Conservation (phyloP, 1,140 invertebrate species). For the Elymnias hypermnestra region DNA sequence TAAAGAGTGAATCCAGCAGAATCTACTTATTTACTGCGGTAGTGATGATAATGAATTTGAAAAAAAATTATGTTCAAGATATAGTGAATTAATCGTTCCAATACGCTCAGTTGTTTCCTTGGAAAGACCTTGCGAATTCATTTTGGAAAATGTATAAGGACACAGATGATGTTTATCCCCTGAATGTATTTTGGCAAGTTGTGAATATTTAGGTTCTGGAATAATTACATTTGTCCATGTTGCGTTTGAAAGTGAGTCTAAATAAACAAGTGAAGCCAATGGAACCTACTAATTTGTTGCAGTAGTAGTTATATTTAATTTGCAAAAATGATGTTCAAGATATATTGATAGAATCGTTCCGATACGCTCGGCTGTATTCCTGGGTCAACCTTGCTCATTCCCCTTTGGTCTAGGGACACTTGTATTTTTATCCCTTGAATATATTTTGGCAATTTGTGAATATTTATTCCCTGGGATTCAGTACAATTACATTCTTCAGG, state of each 20-base stretch:
- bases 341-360: constrained; percentile 41
- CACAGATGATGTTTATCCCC: constrained; percentile 3
- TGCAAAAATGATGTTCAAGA: too few relatives aligned
- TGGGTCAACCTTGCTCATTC: constrained; percentile 26
- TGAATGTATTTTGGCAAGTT: constrained; percentile 3
- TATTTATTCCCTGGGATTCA: constrained; percentile 3
- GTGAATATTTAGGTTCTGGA: constrained; percentile 5
- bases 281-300: too few relatives aligned
- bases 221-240: constrained; percentile 14
- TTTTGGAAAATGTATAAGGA: constrained; percentile 17
- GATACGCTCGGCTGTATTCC: constrained; percentile 35
- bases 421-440: neutral
- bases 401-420: constrained; percentile 16
- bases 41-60: too few relatives aligned
- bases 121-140: constrained; percentile 25
- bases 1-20: too few relatives aligned
- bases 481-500: constrained; percentile 10
- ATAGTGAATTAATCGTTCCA: constrained; percentile 40
- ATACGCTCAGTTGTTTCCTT: constrained; percentile 35
- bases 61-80: too few relatives aligned
- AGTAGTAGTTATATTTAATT: too few relatives aligned
- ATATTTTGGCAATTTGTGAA: constrained; percentile 4
- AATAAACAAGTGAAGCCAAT: too few relatives aligned
- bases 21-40: too few relatives aligned
- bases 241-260: too few relatives aligned